These are phyloP conservation scores for Notamacropus eugenii DNA, from an alignment of 2,797 vertebrate genomes.

Conservation along the genomic window DNA sequence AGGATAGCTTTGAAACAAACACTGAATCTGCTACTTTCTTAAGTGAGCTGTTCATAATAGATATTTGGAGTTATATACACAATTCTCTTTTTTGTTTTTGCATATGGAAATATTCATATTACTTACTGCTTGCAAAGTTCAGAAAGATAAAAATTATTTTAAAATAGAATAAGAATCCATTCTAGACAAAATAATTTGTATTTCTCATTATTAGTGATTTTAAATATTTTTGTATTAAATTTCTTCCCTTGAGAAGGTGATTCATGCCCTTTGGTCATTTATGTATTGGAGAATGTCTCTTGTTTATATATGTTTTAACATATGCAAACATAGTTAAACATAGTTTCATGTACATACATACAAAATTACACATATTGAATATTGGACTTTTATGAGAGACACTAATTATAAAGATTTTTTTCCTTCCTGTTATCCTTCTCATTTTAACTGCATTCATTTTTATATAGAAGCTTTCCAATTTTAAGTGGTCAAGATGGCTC, in stretches of 20 bases:
- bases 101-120: neutral
- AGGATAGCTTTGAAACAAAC: neutral
- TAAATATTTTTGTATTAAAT: neutral
- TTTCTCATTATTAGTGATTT: neutral
- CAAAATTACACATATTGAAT: neutral
- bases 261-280: neutral
- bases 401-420: neutral
- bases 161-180: neutral
- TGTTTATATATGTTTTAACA: neutral
- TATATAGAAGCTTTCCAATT: neutral
- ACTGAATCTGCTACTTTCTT: neutral
- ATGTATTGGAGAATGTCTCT: neutral
- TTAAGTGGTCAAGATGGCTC: neutral
- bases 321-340: too few species aligned
- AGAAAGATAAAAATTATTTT: neutral
- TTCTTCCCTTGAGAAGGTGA: neutral
- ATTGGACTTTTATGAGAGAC: neutral
- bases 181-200: neutral
- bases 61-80: neutral
- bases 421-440: neutral
- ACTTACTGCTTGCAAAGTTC: neutral
- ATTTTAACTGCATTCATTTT: neutral
- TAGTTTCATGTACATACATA: neutral
- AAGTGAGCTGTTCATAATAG: neutral
- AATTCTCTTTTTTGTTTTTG: neutral